Base-by-base conservation (phyloP, 2,797 vertebrate species). In the Hylomyscus alleni region DNA sequence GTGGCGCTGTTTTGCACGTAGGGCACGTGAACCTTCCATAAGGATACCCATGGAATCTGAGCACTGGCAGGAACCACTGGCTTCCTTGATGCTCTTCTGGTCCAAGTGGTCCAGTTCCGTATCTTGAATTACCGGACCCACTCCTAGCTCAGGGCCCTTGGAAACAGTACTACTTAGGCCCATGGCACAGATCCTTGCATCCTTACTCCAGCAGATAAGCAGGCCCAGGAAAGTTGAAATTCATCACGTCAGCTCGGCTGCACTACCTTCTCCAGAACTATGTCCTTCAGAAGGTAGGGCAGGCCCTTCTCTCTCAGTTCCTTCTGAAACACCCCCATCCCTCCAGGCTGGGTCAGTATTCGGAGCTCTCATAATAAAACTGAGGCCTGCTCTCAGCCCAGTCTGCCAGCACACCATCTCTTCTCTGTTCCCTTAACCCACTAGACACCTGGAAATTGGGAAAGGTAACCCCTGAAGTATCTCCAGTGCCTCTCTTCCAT, bases 101-200 rank as follows among this genome's bases (percentile, higher is more conserved):
- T 98, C 98, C 89, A 99, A 97, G 94, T 99, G 1, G 97, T n/a
- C 90, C 83, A 98, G 96, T 24, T 98, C 97, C 4, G 98, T 98
- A 0, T 99, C 98, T 54, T 97, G 92, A 40, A 98, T 98, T 94
- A 98, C 98, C 8, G 99, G 93, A 0, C 98, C 98, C 72, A 99
- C 98, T 12, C 8, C n/a, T 37, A 98, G 95, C 67, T 98, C 98
- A 0, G 98, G 98, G 96, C 99, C 99, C 94, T 98, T 98, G 65
- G 99, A 98, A 86, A 98, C 91, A 98, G 89, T 97, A 87, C 69
- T 99, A 98, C 97, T 99, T 99, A 67, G 98, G 98, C 14, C 98
- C 97, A 0, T 99, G 97, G 47, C 98, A 98, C 62, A 99, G 98
- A 96, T 99, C 98, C 76, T 97, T 97, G 65, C 98, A 0, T 98